These are phyloP conservation scores for Xenopus borealis DNA, from an alignment of 2,113 vertebrate species.

Conservation along the genomic window DNA sequence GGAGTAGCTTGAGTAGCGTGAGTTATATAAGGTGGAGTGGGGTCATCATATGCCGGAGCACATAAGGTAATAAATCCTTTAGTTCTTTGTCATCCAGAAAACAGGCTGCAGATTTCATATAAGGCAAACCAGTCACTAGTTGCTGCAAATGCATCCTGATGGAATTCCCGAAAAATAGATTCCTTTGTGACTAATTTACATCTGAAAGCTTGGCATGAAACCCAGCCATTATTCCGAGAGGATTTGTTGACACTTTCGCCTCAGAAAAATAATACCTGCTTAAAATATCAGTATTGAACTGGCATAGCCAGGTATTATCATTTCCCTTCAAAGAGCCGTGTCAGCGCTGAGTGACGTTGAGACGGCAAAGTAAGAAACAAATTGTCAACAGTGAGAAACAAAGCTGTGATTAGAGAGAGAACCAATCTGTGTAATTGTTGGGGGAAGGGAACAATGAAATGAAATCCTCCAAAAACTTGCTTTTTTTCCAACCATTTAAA, in stretches of 20 bases:
- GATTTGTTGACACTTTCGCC: conserved; percentile 29
- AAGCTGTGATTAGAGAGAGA: conserved; percentile 26
- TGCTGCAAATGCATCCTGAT: conserved; percentile 9
- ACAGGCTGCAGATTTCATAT: background rate
- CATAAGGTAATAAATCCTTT: background rate
- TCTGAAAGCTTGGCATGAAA: conserved; percentile 18
- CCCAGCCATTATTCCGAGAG: conserved; percentile 5
- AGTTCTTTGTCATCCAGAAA: background rate
- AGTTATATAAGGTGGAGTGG: background rate
- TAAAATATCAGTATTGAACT: conserved; percentile 16
- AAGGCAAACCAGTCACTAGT: background rate
- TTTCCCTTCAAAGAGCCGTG: conserved; percentile 4
- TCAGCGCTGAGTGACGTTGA: conserved; percentile 27
- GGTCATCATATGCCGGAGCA: background rate
- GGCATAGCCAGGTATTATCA: conserved; percentile 42
- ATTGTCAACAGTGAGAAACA: conserved; percentile 10
- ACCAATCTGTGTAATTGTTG: conserved; percentile 28
- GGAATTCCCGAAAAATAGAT: conserved; percentile 13
- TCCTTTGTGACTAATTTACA: conserved; percentile 15
- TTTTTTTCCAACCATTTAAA: background rate
- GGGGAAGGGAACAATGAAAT: background rate
- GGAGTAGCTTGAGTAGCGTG: background rate
- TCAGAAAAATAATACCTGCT: conserved; percentile 32
- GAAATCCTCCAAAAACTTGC: conserved; percentile 1
- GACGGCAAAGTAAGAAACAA: conserved; percentile 3